These are phyloP conservation scores for Dryobota labecula DNA, from an alignment of 2,888 invertebrate genomes.

Conservation along the genomic window DNA sequence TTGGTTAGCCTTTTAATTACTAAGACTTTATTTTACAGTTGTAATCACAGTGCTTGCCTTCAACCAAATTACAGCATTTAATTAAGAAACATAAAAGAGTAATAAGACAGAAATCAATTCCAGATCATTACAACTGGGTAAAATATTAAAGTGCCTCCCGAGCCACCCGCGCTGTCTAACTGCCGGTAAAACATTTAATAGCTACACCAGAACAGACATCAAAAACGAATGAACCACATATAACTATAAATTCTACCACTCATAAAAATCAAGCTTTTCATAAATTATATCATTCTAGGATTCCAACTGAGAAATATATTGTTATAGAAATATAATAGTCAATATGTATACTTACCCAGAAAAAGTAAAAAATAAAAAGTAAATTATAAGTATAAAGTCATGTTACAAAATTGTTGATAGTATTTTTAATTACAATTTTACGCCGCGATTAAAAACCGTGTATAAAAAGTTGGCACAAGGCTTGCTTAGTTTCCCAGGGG, in stretches of 20 bases:
- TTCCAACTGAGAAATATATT: constrained; percentile 3
- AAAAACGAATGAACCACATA: constrained; percentile 74
- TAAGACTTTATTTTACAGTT: constrained; percentile 6
- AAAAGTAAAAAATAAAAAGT: no score
- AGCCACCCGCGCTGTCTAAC: constrained; percentile 70
- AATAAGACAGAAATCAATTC: constrained; percentile 38
- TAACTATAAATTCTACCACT: constrained; percentile 71
- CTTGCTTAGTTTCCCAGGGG: no score
- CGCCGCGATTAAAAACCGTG: no score
- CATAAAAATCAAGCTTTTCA: constrained; percentile 37
- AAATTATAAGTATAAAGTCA: no score
- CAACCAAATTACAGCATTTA: constrained; percentile 15
- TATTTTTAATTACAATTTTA: no score
- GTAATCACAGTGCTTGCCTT: not conserved
- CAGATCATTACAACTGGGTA: constrained; percentile 42
- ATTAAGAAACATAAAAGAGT: constrained; percentile 13
- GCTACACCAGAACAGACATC: constrained; percentile 75
- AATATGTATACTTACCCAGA: no score
- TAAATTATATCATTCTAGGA: constrained; percentile 35
- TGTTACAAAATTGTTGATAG: no score
- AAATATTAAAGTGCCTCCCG: constrained; percentile 74
- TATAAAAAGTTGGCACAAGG: no score
- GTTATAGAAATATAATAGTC: no score
- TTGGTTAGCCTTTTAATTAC: not conserved
- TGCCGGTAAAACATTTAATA: constrained; percentile 82